Conservation (phyloP, 1,140 invertebrate species). For the Phthorimaea operculella region DNA sequence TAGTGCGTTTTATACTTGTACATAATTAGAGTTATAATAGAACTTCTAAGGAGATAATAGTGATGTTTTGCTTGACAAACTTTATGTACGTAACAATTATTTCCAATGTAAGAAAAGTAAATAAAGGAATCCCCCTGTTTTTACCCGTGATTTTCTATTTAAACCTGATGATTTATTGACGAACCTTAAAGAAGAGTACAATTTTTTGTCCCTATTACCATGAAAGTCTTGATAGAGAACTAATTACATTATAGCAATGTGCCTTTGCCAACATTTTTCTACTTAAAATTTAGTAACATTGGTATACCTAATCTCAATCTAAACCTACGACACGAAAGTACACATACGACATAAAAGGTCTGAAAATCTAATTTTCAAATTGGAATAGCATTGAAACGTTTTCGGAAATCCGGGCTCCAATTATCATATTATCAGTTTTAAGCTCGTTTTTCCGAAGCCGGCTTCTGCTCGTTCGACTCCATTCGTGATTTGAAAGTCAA, state of each 20-base stretch:
- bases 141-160: constrained; percentile 12
- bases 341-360: too few species aligned
- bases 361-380: too few species aligned
- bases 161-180: neutral
- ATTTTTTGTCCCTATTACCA: too few species aligned
- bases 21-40: constrained; percentile 49
- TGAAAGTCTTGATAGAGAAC: too few species aligned
- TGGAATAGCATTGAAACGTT: neutral
- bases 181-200: too few species aligned
- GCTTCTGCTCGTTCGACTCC: neutral
- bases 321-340: too few species aligned
- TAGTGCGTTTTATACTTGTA: constrained; percentile 63
- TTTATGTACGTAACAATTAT: constrained; percentile 56
- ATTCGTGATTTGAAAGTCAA: constrained; percentile 2
- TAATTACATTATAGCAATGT: too few species aligned
- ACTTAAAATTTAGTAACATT: too few species aligned
- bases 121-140: constrained; percentile 47
- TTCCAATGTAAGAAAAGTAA: constrained; percentile 38
- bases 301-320: too few species aligned
- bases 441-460: neutral
- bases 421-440: constrained; percentile 6
- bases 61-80: constrained; percentile 52
- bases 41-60: constrained; percentile 37
- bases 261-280: too few species aligned
- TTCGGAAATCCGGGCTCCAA: neutral